Conservation (phyloP, 2,113 vertebrate genomes). For the Poicephalus meyeri region DNA sequence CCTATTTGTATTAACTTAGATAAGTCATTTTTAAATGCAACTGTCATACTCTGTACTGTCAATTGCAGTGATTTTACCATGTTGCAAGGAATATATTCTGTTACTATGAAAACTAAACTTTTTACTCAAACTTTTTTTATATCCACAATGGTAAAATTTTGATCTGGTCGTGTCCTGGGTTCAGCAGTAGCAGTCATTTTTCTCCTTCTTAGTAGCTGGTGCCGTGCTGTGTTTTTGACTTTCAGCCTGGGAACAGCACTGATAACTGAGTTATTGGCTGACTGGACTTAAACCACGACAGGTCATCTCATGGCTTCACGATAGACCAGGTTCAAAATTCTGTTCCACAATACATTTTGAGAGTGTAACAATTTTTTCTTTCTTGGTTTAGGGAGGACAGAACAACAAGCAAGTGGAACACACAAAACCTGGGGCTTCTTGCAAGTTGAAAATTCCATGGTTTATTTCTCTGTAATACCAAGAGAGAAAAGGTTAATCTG, state of each 20-base stretch:
- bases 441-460: not conserved
- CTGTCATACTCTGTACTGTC: not conserved
- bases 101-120: not conserved
- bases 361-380: not conserved
- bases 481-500: constrained; percentile 38
- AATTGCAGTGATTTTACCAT: not conserved
- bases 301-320: not conserved
- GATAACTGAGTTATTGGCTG: too few relatives aligned
- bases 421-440: not conserved
- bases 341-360: not conserved
- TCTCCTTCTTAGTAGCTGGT: too few relatives aligned
- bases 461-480: not conserved
- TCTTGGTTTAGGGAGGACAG: not conserved
- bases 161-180: not conserved
- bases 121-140: not conserved
- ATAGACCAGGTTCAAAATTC: not conserved
- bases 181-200: not conserved
- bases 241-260: too few relatives aligned
- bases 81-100: not conserved
- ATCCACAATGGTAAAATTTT: not conserved
- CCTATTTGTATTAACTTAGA: not conserved
- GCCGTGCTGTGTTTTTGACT: too few relatives aligned
- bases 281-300: too few relatives aligned
- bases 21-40: not conserved
- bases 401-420: not conserved